These are phyloP conservation scores for Cynopterus brachyotis DNA, from an alignment of 2,113 vertebrate species.

Conservation along the genomic window DNA sequence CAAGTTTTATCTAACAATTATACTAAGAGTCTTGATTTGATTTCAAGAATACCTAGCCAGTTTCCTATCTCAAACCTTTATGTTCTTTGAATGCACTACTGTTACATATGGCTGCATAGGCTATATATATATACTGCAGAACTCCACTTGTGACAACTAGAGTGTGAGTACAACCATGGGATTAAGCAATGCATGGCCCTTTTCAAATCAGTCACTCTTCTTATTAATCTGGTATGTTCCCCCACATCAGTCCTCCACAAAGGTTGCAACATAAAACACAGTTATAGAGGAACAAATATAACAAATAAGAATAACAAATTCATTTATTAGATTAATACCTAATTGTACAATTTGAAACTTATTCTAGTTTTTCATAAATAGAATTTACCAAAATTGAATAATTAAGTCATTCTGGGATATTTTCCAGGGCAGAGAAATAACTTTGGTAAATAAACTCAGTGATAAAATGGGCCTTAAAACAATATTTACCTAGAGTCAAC, in stretches of 20 bases:
- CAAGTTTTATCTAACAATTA: neutral
- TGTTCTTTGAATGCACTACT: neutral
- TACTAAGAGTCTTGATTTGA: neutral
- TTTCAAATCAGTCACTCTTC: neutral
- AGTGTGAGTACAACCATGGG: neutral
- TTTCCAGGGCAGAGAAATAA: neutral
- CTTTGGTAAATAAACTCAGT: neutral
- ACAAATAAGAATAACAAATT: neutral
- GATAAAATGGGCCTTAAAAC: constrained; percentile 12
- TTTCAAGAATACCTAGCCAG: neutral
- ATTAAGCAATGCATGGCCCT: neutral
- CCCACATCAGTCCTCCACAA: neutral
- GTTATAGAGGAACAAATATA: neutral
- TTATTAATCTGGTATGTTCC: neutral
- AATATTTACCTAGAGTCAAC: neutral
- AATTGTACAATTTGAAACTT: constrained; percentile 8
- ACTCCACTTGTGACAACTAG: neutral
- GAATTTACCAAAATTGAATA: neutral
- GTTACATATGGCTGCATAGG: neutral
- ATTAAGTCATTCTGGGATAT: neutral
- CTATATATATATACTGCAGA: neutral
- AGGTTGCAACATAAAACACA: neutral
- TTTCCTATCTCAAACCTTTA: neutral
- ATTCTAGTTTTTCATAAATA: neutral
- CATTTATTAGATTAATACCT: neutral